These are phyloP conservation scores for Eulemur coronatus DNA, from an alignment of 2,797 vertebrate species.

Conservation along the genomic window DNA sequence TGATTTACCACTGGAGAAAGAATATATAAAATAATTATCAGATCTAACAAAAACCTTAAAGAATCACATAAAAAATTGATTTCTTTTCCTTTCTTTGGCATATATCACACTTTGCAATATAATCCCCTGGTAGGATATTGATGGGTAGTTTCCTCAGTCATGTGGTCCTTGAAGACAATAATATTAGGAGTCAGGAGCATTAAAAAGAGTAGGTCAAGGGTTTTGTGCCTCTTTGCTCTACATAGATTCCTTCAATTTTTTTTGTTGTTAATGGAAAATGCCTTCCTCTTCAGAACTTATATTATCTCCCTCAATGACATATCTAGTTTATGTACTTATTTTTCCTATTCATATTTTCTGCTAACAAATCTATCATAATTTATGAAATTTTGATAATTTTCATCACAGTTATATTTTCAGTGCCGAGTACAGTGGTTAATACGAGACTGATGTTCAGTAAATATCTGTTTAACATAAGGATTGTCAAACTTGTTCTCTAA, in stretches of 20 bases:
- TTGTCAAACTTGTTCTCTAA: neutral
- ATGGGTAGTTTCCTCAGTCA: neutral
- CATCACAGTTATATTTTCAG: neutral
- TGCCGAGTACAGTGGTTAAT: neutral
- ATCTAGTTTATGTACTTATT: neutral
- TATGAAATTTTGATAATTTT: neutral
- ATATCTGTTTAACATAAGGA: neutral
- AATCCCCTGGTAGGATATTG: neutral
- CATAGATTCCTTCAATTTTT: neutral
- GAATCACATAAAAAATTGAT: slow-evolving; percentile 34
- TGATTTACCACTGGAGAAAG: neutral
- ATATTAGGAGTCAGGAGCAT: slow-evolving; percentile 19
- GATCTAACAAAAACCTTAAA: slow-evolving; percentile 14
- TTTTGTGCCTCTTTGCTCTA: neutral
- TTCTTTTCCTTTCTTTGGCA: neutral
- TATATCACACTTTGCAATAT: slow-evolving; percentile 15
- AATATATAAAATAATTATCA: slow-evolving; percentile 34
- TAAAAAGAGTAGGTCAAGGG: neutral
- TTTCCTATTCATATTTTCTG: neutral
- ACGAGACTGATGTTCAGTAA: neutral
- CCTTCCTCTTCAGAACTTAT: neutral
- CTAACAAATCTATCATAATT: neutral
- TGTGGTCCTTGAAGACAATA: neutral
- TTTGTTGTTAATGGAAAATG: neutral
- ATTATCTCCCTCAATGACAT: neutral